Evolutionary conservation across 2,797 vertebrate species (phyloP).

Genomic region (Rhinogobio ventralis): DNA sequence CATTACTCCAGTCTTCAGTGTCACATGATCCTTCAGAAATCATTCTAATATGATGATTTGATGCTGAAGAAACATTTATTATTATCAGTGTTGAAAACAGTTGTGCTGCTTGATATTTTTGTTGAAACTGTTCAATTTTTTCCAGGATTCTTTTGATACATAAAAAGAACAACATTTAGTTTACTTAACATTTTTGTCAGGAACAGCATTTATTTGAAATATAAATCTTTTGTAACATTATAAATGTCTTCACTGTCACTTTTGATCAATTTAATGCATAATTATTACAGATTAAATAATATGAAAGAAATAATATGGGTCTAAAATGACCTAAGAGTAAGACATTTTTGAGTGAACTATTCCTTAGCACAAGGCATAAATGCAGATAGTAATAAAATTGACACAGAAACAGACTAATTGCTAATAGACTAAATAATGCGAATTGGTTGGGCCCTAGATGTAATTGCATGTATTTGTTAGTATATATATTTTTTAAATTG

Average conservation of each 20-base stretch:
- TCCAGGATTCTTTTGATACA: neutral
- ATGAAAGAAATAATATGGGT: neutral
- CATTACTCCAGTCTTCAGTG: neutral
- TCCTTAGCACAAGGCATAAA: neutral
- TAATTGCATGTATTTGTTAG: neutral
- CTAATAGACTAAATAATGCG: neutral
- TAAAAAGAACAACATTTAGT: neutral
- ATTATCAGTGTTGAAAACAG: neutral
- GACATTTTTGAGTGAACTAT: neutral
- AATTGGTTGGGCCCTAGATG: neutral
- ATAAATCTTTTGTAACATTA: no score
- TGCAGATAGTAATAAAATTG: neutral
- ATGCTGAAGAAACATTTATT: neutral
- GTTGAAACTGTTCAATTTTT: neutral
- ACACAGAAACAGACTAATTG: neutral
- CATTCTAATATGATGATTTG: neutral
- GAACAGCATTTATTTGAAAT: neutral
- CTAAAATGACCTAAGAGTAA: neutral
- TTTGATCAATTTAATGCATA: neutral
- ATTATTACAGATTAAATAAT: neutral
- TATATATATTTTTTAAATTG: conserved; percentile 12
- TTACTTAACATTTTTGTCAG: no score
- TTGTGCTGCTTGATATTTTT: neutral
- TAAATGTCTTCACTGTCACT: no score
- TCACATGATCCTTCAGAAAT: neutral